Conservation (phyloP, 2,113 vertebrate genomes). For the Chaenocephalus aceratus region DNA sequence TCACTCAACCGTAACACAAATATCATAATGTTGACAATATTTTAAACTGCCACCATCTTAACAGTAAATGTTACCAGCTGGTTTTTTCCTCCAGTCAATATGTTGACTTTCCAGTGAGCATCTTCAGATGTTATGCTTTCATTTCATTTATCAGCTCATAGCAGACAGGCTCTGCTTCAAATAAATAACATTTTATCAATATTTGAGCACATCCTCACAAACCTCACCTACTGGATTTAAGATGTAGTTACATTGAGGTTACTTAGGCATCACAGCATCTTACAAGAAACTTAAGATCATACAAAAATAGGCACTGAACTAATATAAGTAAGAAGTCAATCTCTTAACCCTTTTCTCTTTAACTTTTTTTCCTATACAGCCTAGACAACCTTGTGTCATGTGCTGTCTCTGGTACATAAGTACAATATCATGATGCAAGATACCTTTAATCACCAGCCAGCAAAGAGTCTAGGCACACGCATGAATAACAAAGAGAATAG, state of each 20-base stretch:
- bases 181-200: conserved; percentile 45
- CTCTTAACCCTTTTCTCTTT: neutral
- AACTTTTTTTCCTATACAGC: neutral
- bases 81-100: conserved; percentile 10
- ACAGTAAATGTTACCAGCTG: neutral
- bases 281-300: neutral
- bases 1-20: neutral
- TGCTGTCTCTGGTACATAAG: neutral
- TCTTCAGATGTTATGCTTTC: conserved; percentile 27
- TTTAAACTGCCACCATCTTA: neutral
- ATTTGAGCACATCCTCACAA: conserved; percentile 9
- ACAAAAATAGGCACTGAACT: neutral
- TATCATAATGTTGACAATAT: neutral
- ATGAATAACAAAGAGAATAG: neutral
- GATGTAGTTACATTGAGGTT: neutral
- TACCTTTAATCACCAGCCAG: neutral
- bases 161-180: conserved; percentile 32
- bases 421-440: neutral
- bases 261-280: neutral
- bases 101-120: conserved; percentile 33
- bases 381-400: neutral
- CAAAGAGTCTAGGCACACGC: neutral
- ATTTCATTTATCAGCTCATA: conserved; percentile 41
- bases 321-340: neutral
- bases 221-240: neutral